Evolutionary conservation across 2,113 vertebrate species (phyloP).

Genomic region (Odocoileus virginianus): DNA sequence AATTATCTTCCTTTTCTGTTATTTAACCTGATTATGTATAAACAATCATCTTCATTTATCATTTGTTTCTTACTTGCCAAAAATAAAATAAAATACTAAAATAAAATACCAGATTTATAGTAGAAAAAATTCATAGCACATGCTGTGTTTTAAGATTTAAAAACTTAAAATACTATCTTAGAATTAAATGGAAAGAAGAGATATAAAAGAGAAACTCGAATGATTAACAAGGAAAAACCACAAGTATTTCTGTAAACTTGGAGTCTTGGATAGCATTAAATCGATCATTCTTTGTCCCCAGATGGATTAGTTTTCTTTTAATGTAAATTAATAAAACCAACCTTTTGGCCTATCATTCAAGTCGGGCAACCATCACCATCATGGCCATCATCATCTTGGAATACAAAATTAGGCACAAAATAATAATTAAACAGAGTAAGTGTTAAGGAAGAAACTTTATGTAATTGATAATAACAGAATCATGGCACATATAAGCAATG

Average conservation of each 20-base stretch:
- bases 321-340: neutral
- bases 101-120: neutral
- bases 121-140: neutral
- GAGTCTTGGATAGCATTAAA: neutral
- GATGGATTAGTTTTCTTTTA: neutral
- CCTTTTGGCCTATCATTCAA: neutral
- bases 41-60: conserved; percentile 51
- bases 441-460: neutral
- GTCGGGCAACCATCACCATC: neutral
- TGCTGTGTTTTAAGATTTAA: neutral
- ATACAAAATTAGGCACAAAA: neutral
- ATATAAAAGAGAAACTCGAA: neutral
- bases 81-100: conserved; percentile 31
- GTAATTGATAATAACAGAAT: neutral
- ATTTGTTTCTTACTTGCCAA: conserved; percentile 53
- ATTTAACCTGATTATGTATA: conserved; percentile 68
- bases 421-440: neutral
- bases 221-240: neutral
- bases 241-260: neutral
- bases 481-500: neutral
- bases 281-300: neutral
- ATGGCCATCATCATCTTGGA: neutral
- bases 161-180: neutral
- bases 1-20: conserved; percentile 72
- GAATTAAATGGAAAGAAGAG: neutral